These are phyloP conservation scores for Furnarius figulus DNA, from an alignment of 2,113 vertebrate species.

Conservation along the genomic window DNA sequence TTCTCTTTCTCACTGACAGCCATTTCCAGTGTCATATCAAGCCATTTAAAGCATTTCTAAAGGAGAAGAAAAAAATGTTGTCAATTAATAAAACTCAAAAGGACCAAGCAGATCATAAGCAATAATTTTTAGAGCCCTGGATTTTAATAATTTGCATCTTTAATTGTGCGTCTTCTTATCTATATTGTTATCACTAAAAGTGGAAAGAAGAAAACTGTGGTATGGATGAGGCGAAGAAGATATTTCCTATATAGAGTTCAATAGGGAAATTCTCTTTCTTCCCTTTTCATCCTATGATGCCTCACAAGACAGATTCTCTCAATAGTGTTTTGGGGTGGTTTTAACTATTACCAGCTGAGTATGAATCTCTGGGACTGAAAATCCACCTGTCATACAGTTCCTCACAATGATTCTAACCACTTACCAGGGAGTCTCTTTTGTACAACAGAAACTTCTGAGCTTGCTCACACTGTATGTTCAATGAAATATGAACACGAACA, in stretches of 20 bases:
- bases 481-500: not conserved
- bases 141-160: not conserved
- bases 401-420: not conserved
- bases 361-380: not conserved
- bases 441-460: not conserved
- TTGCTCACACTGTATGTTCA: not conserved
- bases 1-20: not conserved
- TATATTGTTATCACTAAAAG: not conserved
- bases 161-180: not conserved
- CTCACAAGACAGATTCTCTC: not conserved
- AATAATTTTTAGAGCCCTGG: not conserved
- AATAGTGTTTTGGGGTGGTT: not conserved
- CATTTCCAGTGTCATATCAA: not conserved
- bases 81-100: not conserved
- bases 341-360: not conserved
- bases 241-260: not conserved
- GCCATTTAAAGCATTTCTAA: not conserved
- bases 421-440: not conserved
- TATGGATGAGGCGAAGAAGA: not conserved
- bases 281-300: not conserved
- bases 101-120: not conserved
- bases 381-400: not conserved
- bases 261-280: not conserved
- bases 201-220: not conserved
- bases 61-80: not conserved